Evolutionary conservation across 1,140 invertebrate species (phyloP).

Genomic region (Microvelia longipes): DNA sequence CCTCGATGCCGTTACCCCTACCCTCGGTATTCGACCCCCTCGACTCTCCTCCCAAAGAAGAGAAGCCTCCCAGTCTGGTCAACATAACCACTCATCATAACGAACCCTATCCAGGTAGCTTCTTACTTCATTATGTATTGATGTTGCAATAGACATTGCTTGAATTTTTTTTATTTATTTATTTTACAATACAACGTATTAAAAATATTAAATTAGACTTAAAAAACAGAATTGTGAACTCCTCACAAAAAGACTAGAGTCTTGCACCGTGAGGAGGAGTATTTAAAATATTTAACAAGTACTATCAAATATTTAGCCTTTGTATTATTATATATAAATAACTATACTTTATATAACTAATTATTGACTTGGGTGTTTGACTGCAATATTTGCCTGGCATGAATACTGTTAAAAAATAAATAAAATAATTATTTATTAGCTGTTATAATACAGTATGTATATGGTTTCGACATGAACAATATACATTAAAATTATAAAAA

Average conservation of each 20-base stretch:
- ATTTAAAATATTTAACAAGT: too few relatives aligned
- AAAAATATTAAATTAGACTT: too few relatives aligned
- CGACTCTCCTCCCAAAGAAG: conserved; percentile 16
- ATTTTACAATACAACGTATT: neutral
- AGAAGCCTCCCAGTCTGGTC: conserved; percentile 14
- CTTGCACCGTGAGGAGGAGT: too few relatives aligned
- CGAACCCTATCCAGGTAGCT: conserved; percentile 4
- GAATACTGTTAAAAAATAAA: too few relatives aligned
- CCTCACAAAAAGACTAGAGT: too few relatives aligned
- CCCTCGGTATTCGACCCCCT: conserved; percentile 19
- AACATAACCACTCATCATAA: neutral
- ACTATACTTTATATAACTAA: neutral
- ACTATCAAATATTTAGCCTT: too few relatives aligned
- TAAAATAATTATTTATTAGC: too few relatives aligned
- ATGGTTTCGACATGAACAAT: too few relatives aligned
- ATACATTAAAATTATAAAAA: too few relatives aligned
- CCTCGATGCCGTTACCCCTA: conserved; percentile 10
- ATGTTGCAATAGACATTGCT: neutral
- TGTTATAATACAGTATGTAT: too few relatives aligned
- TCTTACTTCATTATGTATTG: neutral
- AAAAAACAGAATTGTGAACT: too few relatives aligned
- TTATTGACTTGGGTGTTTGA: neutral
- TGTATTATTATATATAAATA: neutral
- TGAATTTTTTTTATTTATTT: neutral
- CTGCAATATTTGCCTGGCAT: too few relatives aligned